Evolutionary conservation across 1,140 invertebrate species (phyloP), one percentile per base, ranked within the genome.

Genomic region (Sinonovacula constricta): DNA sequence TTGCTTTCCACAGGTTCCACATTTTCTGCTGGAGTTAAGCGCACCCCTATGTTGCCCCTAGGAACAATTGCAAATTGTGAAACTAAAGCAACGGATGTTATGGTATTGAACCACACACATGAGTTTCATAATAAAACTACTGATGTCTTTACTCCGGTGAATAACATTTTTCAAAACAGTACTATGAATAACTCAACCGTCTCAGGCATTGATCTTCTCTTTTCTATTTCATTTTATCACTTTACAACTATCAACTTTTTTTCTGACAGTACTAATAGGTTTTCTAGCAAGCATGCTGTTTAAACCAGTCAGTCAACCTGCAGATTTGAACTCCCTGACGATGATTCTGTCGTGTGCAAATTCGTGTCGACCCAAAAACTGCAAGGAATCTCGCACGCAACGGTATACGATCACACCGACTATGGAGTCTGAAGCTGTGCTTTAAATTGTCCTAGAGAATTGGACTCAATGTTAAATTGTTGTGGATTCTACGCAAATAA

Each of bases 21-120:
- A 18, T 74, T 74, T 54, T 74, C 71, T 10, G 3, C 36, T 1
- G 60, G 45, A n/a, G 15, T 36, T 2, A 53, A 53, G 36, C 2
- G 31, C 36, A 65, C 71, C 14, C 60, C 71, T 1, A 53, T 28
- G 45, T 51, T 74, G 26, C 39, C 39, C 22, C 49, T 74, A 18
- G 71, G 71, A 53, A 57, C 71, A 2, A 74, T 49, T 2, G 71
- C 51, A 10, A 63, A 54, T 31, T 74, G 71, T 26, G 57, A 7
- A 45, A 7, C 7, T 45, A 45, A 45, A 10, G 18, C 7, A 10
- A 45, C 18, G 39, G 18, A 7, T 45, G 39, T 45, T 45, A 10
- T 45, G 7, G 18, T 18, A 18, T 10, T 10, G 18, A 10, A 10
- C 7, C 39, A 45, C 7, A 45, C 18, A 45, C 39, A 7, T 45